Percentiles rank a stretch among this genome's conserved stretches.
These are phyloP conservation scores for Antennarius striatus DNA, from an alignment of 2,113 vertebrate genomes.

Conservation along the genomic window DNA sequence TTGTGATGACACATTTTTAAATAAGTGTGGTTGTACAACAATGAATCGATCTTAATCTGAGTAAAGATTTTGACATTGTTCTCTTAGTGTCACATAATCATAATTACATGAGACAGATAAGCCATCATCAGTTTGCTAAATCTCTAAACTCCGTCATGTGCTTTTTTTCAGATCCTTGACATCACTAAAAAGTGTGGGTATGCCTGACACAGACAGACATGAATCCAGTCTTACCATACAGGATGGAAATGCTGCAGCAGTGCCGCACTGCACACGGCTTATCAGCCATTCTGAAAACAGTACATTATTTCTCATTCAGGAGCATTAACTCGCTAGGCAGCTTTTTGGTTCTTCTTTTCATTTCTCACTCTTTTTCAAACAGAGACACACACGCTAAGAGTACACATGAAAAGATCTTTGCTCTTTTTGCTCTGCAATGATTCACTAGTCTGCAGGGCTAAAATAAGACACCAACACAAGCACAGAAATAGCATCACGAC, in stretches of 20 bases:
- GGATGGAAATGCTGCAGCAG: slow-evolving; percentile 45
- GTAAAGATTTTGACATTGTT: slow-evolving; percentile 25
- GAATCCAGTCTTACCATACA: slow-evolving; percentile 27
- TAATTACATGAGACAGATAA: slow-evolving; percentile 15
- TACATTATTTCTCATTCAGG: slow-evolving; percentile 60
- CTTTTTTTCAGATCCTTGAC: not conserved
- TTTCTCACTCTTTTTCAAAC: slow-evolving; percentile 37
- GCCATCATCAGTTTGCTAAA: slow-evolving; percentile 25
- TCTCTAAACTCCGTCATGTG: not conserved
- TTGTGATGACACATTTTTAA: no score
- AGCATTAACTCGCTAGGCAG: slow-evolving; percentile 35
- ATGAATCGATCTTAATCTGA: slow-evolving; percentile 4
- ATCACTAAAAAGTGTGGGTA: slow-evolving; percentile 4
- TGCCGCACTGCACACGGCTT: slow-evolving; percentile 54
- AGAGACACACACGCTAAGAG: slow-evolving; percentile 27
- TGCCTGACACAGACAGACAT: slow-evolving; percentile 29
- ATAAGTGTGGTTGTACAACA: not conserved
- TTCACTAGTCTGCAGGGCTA: slow-evolving; percentile 59
- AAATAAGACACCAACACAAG: slow-evolving; percentile 59
- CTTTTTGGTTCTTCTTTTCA: slow-evolving; percentile 17
- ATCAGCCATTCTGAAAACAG: slow-evolving; percentile 47
- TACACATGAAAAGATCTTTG: slow-evolving; percentile 46
- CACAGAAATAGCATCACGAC: slow-evolving; percentile 60
- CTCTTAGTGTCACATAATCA: slow-evolving; percentile 12
- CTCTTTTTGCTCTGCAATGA: slow-evolving; percentile 49